phyloP scores from a whole-genome alignment of 2,113 vertebrate species.

The Bufo gargarizans region DNA sequence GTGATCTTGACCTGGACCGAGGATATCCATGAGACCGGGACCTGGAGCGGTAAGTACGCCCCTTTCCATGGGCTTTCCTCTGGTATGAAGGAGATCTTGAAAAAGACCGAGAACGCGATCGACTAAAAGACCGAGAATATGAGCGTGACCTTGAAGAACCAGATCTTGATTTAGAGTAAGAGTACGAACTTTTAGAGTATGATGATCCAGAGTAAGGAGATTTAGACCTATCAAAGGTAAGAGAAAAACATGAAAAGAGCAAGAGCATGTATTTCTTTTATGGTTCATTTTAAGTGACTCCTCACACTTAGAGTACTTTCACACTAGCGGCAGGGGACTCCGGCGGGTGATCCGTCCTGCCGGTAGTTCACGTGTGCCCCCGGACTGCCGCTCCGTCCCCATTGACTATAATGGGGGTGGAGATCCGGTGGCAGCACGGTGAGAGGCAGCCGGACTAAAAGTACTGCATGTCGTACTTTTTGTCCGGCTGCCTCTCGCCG shows the following conservation, averaged over 20 bases:
- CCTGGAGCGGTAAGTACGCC: constrained; percentile 80
- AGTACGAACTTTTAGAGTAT: constrained; percentile 84
- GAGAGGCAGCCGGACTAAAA: no score
- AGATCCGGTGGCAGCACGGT: no score
- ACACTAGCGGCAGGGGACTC: no score
- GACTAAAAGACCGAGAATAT: constrained; percentile 87
- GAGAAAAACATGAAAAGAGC: constrained; percentile 60
- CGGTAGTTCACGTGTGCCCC: no score
- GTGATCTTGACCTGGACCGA: constrained; percentile 87
- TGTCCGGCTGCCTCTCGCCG: no score
- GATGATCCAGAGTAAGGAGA: constrained; percentile 87
- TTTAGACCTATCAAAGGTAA: constrained; percentile 82
- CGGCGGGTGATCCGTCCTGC: no score
- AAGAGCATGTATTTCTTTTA: not conserved
- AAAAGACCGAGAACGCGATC: constrained; percentile 87
- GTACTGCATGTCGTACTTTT: no score
- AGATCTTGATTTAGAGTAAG: constrained; percentile 89
- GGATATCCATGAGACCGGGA: constrained; percentile 85
- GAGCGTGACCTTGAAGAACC: constrained; percentile 83
- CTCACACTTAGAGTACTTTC: no score
- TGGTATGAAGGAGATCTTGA: constrained; percentile 82
- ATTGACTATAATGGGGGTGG: no score
- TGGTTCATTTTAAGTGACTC: no score
- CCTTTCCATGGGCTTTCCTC: constrained; percentile 79
- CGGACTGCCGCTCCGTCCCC: no score